These are phyloP conservation scores for Gobio gobio DNA, from an alignment of 2,113 vertebrate species.

Conservation along the genomic window DNA sequence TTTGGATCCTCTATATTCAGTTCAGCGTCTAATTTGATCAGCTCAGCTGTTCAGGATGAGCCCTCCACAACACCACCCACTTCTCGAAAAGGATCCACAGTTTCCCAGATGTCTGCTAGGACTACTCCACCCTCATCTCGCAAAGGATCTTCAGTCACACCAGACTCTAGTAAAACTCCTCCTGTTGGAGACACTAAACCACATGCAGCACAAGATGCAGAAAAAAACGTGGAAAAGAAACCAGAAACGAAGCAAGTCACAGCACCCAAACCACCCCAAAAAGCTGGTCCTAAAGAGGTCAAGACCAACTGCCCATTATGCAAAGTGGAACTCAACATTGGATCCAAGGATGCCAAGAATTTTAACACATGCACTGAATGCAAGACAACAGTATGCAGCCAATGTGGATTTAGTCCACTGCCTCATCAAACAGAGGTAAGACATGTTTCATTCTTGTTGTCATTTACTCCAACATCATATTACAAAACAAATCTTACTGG, in stretches of 20 bases:
- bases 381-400: conserved; percentile 87
- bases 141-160: conserved; percentile 51
- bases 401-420: conserved; percentile 92
- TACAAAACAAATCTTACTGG: too few relatives aligned
- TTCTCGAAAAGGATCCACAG: conserved; percentile 65
- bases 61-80: conserved; percentile 66
- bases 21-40: conserved; percentile 74
- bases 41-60: conserved; percentile 71
- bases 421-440: conserved; percentile 80
- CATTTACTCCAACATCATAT: too few relatives aligned
- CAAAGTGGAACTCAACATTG: conserved; percentile 84
- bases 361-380: conserved; percentile 91
- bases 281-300: conserved; percentile 53
- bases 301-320: conserved; percentile 84
- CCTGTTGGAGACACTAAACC: conserved; percentile 54
- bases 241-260: conserved; percentile 46
- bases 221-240: conserved; percentile 50
- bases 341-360: conserved; percentile 82
- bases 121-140: conserved; percentile 58
- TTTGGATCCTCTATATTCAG: conserved; percentile 73
- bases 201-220: conserved; percentile 51
- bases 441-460: background rate
- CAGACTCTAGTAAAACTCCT: conserved; percentile 5
- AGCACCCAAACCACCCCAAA: conserved; percentile 54
- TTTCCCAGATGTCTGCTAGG: conserved; percentile 64